A percentile compares a stretch with the other conserved stretches of the same genome.
Evolutionary conservation across 2,113 vertebrate genomes (phyloP).

Genomic region (Scolopax mira): DNA sequence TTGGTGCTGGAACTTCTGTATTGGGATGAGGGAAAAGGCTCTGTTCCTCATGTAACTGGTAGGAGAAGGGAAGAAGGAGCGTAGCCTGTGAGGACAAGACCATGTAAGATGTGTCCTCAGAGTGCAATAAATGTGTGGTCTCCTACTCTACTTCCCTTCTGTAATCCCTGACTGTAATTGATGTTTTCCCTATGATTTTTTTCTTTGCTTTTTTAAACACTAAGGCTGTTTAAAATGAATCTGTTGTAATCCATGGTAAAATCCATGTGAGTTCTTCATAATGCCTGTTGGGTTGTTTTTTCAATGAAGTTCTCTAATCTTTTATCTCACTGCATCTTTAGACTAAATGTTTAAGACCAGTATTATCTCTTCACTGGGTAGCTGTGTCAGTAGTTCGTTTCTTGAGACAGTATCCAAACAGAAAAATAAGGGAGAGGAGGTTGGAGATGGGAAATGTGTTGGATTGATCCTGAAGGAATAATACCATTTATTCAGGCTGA

Average conservation of each 20-base stretch:
- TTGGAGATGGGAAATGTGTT: background rate
- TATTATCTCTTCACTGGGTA: slow-evolving; percentile 7
- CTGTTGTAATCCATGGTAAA: slow-evolving; percentile 8
- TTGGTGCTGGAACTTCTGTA: background rate
- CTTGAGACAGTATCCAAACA: background rate
- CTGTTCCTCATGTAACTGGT: background rate
- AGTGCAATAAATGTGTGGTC: background rate
- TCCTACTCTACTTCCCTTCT: background rate
- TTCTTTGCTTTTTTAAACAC: background rate
- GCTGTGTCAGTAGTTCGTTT: background rate
- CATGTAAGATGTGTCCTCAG: background rate
- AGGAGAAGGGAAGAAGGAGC: background rate
- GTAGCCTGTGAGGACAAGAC: background rate
- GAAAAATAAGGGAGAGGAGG: background rate
- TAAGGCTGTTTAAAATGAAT: slow-evolving; percentile 34
- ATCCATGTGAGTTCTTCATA: background rate
- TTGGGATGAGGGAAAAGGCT: background rate
- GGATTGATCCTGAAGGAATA: background rate
- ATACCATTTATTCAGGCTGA: background rate
- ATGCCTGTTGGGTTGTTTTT: slow-evolving; percentile 7
- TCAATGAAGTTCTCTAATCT: slow-evolving; percentile 32
- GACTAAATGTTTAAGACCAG: background rate
- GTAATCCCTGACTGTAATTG: background rate
- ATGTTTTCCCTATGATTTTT: background rate
- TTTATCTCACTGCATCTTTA: background rate